Percentiles rank a stretch among this genome's conserved stretches.
These are phyloP conservation scores for Pseudolaguvia tuberculata DNA, from an alignment of 2,113 vertebrate species.

Conservation along the genomic window DNA sequence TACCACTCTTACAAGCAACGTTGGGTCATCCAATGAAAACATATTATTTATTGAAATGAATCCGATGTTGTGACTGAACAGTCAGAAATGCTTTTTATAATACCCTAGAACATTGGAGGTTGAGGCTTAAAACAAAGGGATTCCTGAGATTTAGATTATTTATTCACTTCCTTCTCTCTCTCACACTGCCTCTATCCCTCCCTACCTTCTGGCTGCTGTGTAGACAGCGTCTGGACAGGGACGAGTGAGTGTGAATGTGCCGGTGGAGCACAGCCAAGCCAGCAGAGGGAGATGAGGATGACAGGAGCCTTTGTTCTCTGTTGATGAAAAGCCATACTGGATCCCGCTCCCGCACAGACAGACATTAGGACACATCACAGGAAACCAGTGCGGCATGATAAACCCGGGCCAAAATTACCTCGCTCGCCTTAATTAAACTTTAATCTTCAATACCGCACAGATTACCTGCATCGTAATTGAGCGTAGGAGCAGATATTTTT, in stretches of 20 bases:
- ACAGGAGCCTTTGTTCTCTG: conserved; percentile 62
- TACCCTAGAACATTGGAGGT: conserved; percentile 9
- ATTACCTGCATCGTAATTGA: conserved; percentile 71
- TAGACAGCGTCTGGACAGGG: conserved; percentile 36
- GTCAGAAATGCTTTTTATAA: conserved; percentile 45
- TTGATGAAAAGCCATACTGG: conserved; percentile 66
- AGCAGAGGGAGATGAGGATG: conserved; percentile 35
- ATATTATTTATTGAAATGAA: conserved; percentile 38
- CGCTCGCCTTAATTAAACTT: conserved; percentile 73
- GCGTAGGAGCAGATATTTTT: conserved; percentile 56
- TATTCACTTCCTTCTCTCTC: conserved; percentile 14
- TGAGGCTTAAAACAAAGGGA: conserved; percentile 43
- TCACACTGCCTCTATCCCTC: conserved; percentile 15
- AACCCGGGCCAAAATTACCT: conserved; percentile 70
- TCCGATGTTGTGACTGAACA: conserved; percentile 37
- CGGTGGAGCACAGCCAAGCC: conserved; percentile 45
- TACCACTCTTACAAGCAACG: not conserved
- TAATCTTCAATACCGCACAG: conserved; percentile 73
- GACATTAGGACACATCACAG: conserved; percentile 44
- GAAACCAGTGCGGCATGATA: conserved; percentile 58
- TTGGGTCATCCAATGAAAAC: conserved; percentile 6
- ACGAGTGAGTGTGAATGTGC: conserved; percentile 44
- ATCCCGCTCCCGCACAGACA: conserved; percentile 42
- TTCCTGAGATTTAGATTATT: conserved; percentile 26
- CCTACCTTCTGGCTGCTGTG: conserved; percentile 25